phyloP scores from a whole-genome alignment of 2,888 invertebrate genomes.

The Caenorhabditis sinica region DNA sequence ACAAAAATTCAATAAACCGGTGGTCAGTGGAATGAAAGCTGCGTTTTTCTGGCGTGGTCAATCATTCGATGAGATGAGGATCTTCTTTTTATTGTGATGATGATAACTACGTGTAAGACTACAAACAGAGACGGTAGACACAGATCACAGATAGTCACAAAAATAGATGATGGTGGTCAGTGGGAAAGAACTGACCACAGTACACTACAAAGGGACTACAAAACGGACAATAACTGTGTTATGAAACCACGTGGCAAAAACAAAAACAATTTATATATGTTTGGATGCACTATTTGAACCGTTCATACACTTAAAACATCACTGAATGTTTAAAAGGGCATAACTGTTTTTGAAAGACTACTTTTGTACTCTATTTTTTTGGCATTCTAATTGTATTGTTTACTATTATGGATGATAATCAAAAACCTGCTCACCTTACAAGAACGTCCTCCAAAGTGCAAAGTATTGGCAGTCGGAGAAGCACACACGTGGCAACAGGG shows the following conservation, averaged over 20 bases:
- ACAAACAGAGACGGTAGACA: conserved; percentile 19
- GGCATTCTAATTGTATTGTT: not conserved
- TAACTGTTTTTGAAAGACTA: not conserved
- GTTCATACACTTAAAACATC: not conserved
- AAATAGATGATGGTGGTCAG: conserved; percentile 1
- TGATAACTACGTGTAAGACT: conserved; percentile 44
- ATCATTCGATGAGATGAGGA: conserved; percentile 35
- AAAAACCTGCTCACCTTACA: conserved; percentile 61
- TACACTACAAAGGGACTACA: conserved; percentile 10
- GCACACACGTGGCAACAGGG: conserved; percentile 70
- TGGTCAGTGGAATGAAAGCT: not conserved
- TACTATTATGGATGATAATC: not conserved
- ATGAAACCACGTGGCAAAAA: conserved; percentile 14
- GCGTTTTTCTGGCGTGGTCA: conserved; percentile 23
- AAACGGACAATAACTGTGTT: not conserved
- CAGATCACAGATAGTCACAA: not conserved
- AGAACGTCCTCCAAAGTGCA: conserved; percentile 73
- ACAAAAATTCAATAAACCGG: conserved; percentile 22
- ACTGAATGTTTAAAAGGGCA: not conserved
- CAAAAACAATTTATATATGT: not conserved
- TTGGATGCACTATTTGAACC: not conserved
- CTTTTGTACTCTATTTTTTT: conserved; percentile 6
- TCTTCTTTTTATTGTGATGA: conserved; percentile 12
- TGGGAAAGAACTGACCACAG: conserved; percentile 8
- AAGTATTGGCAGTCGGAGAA: conserved; percentile 73